Percentiles rank a stretch among this genome's conserved stretches.
Conservation (phyloP, 2,113 vertebrate species). For the Caretta caretta region DNA sequence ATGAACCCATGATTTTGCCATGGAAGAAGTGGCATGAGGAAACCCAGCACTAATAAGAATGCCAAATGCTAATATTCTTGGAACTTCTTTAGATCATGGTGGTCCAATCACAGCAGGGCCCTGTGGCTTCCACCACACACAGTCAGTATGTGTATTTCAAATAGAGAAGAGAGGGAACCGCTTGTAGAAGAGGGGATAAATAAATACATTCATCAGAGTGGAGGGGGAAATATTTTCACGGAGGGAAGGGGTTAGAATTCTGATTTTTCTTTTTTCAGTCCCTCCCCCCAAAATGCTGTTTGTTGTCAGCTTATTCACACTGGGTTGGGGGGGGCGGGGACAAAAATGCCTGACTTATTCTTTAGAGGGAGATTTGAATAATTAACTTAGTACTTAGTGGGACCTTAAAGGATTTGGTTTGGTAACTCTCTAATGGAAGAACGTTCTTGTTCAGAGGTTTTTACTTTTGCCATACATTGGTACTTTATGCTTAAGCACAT, state of each 20-base stretch:
- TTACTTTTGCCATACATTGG: neutral
- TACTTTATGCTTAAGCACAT: neutral
- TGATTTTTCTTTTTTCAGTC: neutral
- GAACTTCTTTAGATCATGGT: neutral
- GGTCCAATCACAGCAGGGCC: neutral
- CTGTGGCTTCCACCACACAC: accelerated
- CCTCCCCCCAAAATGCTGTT: neutral
- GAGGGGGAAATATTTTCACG: neutral
- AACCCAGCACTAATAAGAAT: accelerated
- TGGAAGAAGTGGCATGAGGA: neutral
- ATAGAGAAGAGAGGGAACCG: neutral
- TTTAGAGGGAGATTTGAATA: conserved; percentile 11
- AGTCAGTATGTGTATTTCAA: neutral
- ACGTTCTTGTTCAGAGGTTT: neutral
- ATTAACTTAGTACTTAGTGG: conserved; percentile 10
- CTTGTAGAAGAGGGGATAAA: neutral
- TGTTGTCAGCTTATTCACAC: neutral
- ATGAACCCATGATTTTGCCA: neutral
- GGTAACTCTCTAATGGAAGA: neutral
- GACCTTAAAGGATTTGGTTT: neutral
- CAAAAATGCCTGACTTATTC: neutral
- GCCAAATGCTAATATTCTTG: neutral
- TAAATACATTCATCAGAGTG: accelerated
- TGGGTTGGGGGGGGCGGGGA: neutral
- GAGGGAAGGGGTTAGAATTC: neutral